These are phyloP conservation scores for Potamarius usumacintae DNA, from an alignment of 2,113 vertebrate genomes.

Conservation along the genomic window DNA sequence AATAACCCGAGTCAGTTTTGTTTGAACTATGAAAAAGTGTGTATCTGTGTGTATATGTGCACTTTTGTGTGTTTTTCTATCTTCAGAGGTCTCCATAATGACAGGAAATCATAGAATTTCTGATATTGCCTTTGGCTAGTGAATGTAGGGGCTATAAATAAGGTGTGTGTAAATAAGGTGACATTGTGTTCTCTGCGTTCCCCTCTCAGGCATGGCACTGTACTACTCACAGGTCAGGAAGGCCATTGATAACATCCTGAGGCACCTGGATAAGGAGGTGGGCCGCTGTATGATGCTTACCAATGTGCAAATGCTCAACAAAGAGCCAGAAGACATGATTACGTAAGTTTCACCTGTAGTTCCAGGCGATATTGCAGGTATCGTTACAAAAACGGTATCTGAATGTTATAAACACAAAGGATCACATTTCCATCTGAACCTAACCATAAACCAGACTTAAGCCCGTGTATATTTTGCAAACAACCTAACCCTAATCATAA, in stretches of 20 bases:
- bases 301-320: slow-evolving; percentile 96
- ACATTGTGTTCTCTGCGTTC: background rate
- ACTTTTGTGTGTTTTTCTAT: background rate
- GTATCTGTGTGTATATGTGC: background rate
- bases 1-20: background rate
- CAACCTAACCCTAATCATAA: background rate
- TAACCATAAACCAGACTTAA: background rate
- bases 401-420: background rate
- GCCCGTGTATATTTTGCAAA: background rate
- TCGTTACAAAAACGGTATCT: background rate
- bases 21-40: too few species aligned
- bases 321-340: slow-evolving; percentile 99
- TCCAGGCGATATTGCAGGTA: background rate
- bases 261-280: slow-evolving; percentile 97
- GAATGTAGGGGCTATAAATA: background rate
- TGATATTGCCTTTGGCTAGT: background rate
- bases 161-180: background rate
- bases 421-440: background rate
- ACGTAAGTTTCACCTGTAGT: slow-evolving; percentile 77
- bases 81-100: background rate
- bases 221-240: slow-evolving; percentile 99
- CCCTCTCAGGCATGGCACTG: slow-evolving; percentile 87
- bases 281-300: slow-evolving; percentile 99
- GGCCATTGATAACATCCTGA: slow-evolving; percentile 92
- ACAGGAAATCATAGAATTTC: background rate